These are phyloP conservation scores for Plagiodera versicolora DNA, from an alignment of 2,888 invertebrate genomes.

Conservation along the genomic window DNA sequence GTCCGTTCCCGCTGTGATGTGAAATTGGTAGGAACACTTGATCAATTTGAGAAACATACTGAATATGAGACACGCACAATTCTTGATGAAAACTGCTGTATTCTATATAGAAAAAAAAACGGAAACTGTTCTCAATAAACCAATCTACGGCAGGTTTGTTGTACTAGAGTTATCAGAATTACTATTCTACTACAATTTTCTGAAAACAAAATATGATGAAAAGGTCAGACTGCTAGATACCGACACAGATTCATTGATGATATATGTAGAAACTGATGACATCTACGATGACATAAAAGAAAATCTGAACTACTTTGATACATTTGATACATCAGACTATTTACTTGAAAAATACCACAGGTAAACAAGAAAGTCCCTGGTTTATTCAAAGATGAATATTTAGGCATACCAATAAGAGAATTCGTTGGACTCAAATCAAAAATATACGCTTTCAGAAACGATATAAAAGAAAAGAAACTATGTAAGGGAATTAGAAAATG, in stretches of 20 bases:
- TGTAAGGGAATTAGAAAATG: constrained; percentile 3
- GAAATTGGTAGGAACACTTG: constrained; percentile 6
- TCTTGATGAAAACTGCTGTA: constrained; percentile 4
- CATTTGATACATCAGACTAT: constrained; percentile 5
- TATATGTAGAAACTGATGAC: constrained; percentile 11
- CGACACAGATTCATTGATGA: constrained; percentile 9
- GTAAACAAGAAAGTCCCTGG: too few species aligned
- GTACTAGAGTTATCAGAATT: too few species aligned
- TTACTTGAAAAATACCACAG: too few species aligned
- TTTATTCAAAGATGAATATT: too few species aligned
- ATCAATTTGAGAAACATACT: constrained; percentile 2
- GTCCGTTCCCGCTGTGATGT: too few species aligned
- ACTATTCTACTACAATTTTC: too few species aligned
- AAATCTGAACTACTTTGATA: not conserved
- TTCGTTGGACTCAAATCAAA: too few species aligned
- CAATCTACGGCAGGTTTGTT: not conserved
- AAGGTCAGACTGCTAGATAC: not conserved
- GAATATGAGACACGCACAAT: constrained; percentile 10
- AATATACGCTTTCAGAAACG: too few species aligned
- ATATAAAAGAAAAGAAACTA: constrained; percentile 1
- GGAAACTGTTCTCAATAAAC: not conserved
- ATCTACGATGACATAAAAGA: constrained; percentile 8
- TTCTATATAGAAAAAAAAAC: not conserved
- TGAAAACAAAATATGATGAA: not conserved
- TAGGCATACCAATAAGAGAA: too few species aligned